A percentile compares a stretch with the other conserved stretches of the same genome.
These are phyloP conservation scores for Dermolepida albohirtum DNA, from an alignment of 2,888 invertebrate genomes.

Conservation along the genomic window DNA sequence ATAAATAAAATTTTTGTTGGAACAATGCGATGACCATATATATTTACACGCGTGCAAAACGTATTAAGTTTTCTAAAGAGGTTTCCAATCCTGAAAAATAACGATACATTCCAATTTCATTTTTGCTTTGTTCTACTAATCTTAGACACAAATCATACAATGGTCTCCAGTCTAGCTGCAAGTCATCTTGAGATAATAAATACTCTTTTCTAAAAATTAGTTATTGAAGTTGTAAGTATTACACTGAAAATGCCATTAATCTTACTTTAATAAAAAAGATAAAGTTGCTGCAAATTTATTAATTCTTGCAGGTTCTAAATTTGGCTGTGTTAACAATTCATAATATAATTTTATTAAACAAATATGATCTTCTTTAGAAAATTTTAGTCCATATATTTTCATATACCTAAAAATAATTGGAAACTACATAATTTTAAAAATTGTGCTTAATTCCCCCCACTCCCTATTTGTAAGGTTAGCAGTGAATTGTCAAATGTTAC, in stretches of 20 bases:
- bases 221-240: slow-evolving; percentile 27
- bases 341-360: slow-evolving; percentile 82
- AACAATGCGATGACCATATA: slow-evolving; percentile 13
- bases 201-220: slow-evolving; percentile 75
- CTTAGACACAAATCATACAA: slow-evolving; percentile 77
- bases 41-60: slow-evolving; percentile 60
- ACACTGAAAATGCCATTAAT: slow-evolving; percentile 51
- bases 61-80: slow-evolving; percentile 57
- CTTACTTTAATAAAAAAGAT: slow-evolving; percentile 80
- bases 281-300: slow-evolving; percentile 79
- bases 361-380: slow-evolving; percentile 92
- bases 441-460: slow-evolving; percentile 29
- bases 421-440: slow-evolving; percentile 22
- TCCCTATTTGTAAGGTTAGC: slow-evolving; percentile 42
- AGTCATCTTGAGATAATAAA: slow-evolving; percentile 81
- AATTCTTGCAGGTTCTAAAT: slow-evolving; percentile 81
- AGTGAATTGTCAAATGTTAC: slow-evolving; percentile 43
- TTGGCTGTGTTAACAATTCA: slow-evolving; percentile 80
- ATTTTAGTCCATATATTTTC: slow-evolving; percentile 85
- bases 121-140: slow-evolving; percentile 70
- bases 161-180: slow-evolving; percentile 88
- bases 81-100: slow-evolving; percentile 57
- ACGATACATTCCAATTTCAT: slow-evolving; percentile 72
- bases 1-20: slow-evolving; percentile 33
- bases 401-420: slow-evolving; percentile 76